Conservation (phyloP, 1,140 invertebrate species). For the Cydia pomonella region DNA sequence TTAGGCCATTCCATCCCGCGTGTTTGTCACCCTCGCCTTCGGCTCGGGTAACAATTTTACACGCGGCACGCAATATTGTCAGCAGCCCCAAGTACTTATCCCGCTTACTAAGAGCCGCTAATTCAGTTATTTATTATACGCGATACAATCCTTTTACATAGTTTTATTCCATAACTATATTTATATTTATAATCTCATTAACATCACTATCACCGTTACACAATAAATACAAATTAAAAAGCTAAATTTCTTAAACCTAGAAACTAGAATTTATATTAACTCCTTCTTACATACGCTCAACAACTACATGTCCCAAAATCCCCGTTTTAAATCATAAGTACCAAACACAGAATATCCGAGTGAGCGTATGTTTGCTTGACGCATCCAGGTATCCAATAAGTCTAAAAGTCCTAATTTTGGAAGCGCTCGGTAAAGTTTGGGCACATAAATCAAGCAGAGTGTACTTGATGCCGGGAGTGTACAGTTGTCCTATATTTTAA, state of each 20-base stretch:
- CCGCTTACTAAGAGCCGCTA: too few relatives aligned
- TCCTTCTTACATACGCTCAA: not conserved
- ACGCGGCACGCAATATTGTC: too few relatives aligned
- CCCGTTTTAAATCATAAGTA: not conserved
- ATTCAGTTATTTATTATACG: too few relatives aligned
- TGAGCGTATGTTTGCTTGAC: constrained; percentile 7
- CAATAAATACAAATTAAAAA: too few relatives aligned
- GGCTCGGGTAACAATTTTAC: too few relatives aligned
- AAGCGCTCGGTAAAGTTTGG: constrained; percentile 5
- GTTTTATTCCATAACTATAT: too few relatives aligned
- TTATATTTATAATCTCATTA: too few relatives aligned
- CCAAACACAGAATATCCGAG: not conserved
- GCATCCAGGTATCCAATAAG: not conserved
- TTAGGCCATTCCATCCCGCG: too few relatives aligned
- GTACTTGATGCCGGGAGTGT: constrained; percentile 19
- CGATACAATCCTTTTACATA: too few relatives aligned
- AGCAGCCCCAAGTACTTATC: too few relatives aligned
- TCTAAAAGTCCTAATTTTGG: constrained; percentile 19
- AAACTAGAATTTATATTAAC: not conserved
- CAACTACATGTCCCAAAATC: not conserved
- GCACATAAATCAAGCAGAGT: constrained; percentile 23
- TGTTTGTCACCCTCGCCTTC: too few relatives aligned
- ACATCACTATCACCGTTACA: too few relatives aligned
- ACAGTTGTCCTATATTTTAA: constrained; percentile 7
- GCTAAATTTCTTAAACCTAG: not conserved